These are phyloP conservation scores for Cyclophora punctaria DNA, from an alignment of 2,888 invertebrate genomes.

Conservation along the genomic window DNA sequence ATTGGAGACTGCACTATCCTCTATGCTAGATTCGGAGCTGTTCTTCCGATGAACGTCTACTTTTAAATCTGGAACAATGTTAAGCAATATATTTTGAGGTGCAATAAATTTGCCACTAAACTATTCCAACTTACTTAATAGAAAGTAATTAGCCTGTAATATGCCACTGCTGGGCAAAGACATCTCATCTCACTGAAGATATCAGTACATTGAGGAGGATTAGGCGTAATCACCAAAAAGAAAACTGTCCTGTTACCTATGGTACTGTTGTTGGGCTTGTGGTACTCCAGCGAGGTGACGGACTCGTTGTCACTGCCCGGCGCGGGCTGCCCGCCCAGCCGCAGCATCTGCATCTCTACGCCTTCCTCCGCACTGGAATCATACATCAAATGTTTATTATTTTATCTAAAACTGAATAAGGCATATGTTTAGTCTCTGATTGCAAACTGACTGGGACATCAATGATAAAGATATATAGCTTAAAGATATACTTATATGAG, in stretches of 20 bases:
- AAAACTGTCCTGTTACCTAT: conserved; percentile 65
- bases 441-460: too few relatives aligned
- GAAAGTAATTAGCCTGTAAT: too few relatives aligned
- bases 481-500: too few relatives aligned
- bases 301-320: conserved; percentile 78
- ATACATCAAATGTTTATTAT: background rate
- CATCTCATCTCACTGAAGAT: too few relatives aligned
- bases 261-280: conserved; percentile 78
- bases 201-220: too few relatives aligned
- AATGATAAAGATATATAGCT: too few relatives aligned
- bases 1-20: conserved; percentile 73
- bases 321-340: conserved; percentile 46
- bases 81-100: background rate
- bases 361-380: conserved; percentile 81
- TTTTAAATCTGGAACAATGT: conserved; percentile 82
- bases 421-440: too few relatives aligned
- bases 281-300: conserved; percentile 78
- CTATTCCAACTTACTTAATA: background rate
- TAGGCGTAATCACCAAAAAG: too few relatives aligned
- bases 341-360: conserved; percentile 87
- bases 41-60: conserved; percentile 95
- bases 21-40: conserved; percentile 90
- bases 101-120: background rate
- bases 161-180: too few relatives aligned
- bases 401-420: too few relatives aligned